A percentile compares a stretch with the other conserved stretches of the same genome.
Conservation (phyloP, 2,888 invertebrate species). For the Sicus ferrugineus region DNA sequence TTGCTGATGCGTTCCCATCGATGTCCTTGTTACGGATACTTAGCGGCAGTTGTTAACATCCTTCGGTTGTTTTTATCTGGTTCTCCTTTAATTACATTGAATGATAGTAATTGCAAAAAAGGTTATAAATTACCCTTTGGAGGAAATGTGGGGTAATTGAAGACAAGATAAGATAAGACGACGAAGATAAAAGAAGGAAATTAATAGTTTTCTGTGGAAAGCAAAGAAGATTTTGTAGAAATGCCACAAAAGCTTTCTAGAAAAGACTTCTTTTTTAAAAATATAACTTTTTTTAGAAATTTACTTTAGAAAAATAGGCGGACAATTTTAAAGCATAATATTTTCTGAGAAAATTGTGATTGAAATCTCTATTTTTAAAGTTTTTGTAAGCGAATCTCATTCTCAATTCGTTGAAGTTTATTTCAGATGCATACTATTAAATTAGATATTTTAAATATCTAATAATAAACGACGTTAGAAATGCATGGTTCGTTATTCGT, state of each 20-base stretch:
- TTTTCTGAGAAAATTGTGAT: background rate
- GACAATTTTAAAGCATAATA: background rate
- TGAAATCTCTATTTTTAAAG: background rate
- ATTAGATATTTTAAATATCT: background rate
- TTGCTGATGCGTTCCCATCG: no score
- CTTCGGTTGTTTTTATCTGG: no score
- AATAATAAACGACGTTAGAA: background rate
- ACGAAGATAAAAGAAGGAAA: background rate
- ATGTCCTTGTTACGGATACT: no score
- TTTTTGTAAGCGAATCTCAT: background rate
- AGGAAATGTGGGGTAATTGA: background rate
- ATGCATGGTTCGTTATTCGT: conserved; percentile 23
- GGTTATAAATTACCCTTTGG: no score
- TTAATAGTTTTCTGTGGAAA: background rate
- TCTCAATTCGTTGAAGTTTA: background rate
- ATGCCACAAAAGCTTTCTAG: background rate
- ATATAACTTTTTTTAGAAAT: background rate
- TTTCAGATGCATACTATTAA: background rate
- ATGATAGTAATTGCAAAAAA: no score
- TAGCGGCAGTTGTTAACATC: no score
- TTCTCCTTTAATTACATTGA: no score
- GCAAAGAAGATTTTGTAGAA: background rate
- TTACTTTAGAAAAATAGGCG: background rate
- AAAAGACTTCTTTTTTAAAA: background rate
- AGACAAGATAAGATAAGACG: background rate